These are phyloP conservation scores for Gonatopus flavifemur DNA, from an alignment of 1,140 invertebrate species.

Conservation along the genomic window DNA sequence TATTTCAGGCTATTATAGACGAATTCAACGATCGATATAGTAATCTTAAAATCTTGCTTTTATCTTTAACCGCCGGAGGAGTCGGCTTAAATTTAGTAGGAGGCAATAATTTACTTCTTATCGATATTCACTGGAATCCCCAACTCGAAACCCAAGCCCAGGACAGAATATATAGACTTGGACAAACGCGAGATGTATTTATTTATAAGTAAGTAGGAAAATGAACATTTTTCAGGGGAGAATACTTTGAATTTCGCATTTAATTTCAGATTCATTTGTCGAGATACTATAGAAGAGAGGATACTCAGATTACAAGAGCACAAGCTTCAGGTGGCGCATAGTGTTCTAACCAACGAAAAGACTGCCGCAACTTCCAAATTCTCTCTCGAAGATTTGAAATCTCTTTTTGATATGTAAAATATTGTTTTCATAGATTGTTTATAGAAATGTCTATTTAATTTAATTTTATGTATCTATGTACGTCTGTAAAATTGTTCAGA, in stretches of 20 bases:
- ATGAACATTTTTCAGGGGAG: neutral
- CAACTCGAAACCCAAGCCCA: constrained; percentile 89
- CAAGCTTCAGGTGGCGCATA: constrained; percentile 78
- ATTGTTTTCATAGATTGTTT: constrained; percentile 12
- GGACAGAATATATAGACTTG: constrained; percentile 88
- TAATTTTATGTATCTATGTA: too few species aligned
- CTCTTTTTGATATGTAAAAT: constrained; percentile 62
- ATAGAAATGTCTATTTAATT: neutral
- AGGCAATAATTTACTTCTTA: constrained; percentile 84
- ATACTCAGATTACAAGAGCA: constrained; percentile 78
- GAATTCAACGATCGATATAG: constrained; percentile 69
- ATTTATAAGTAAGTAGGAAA: constrained; percentile 73
- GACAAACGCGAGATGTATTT: constrained; percentile 78
- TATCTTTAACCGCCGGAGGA: constrained; percentile 87
- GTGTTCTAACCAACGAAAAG: constrained; percentile 70
- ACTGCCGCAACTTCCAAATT: constrained; percentile 65
- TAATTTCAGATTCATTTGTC: constrained; percentile 72
- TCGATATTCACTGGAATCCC: constrained; percentile 96
- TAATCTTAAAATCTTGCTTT: constrained; percentile 66
- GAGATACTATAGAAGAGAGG: constrained; percentile 82
- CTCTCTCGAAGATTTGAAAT: constrained; percentile 75
- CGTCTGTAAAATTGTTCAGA: too few species aligned
- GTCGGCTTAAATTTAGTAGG: constrained; percentile 89
- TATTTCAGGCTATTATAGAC: constrained; percentile 62
- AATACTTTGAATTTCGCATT: neutral